Evolutionary conservation across 2,113 vertebrate species (phyloP).

Genomic region (Aythya baeri): DNA sequence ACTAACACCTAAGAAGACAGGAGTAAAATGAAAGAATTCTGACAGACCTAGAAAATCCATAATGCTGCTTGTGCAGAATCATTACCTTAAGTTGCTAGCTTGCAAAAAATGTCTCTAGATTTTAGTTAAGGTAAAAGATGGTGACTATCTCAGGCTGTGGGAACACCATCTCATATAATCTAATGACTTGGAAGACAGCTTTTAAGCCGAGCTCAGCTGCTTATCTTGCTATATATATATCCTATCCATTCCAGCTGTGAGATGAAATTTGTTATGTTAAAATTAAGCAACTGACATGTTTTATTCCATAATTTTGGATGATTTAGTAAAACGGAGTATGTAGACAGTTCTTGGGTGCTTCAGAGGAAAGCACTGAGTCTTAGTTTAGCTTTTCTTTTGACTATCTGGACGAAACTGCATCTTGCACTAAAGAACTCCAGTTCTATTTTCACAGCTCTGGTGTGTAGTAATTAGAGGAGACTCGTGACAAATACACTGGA

Average conservation of each 20-base stretch:
- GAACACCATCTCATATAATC: neutral
- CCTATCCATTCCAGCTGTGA: neutral
- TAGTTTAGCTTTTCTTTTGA: neutral
- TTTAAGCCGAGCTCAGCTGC: neutral
- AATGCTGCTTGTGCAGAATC: neutral
- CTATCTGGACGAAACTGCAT: neutral
- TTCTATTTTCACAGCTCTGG: neutral
- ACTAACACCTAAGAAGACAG: neutral
- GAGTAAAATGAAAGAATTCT: neutral
- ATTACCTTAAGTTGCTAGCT: neutral
- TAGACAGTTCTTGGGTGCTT: neutral
- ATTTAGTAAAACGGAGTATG: neutral
- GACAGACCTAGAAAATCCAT: neutral
- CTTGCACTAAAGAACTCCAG: neutral
- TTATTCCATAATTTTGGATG: rapidly evolving
- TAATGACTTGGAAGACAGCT: neutral
- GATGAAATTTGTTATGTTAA: neutral
- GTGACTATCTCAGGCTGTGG: neutral
- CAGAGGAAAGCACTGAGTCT: neutral
- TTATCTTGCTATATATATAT: neutral
- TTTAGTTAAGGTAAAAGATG: neutral
- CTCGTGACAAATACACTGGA: neutral
- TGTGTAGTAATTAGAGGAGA: neutral
- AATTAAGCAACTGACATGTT: neutral
- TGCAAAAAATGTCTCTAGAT: neutral